Percentiles rank a stretch among this genome's conserved stretches.
These are phyloP conservation scores for Drosophila monieri DNA, from an alignment of 2,888 invertebrate genomes.

Conservation along the genomic window DNA sequence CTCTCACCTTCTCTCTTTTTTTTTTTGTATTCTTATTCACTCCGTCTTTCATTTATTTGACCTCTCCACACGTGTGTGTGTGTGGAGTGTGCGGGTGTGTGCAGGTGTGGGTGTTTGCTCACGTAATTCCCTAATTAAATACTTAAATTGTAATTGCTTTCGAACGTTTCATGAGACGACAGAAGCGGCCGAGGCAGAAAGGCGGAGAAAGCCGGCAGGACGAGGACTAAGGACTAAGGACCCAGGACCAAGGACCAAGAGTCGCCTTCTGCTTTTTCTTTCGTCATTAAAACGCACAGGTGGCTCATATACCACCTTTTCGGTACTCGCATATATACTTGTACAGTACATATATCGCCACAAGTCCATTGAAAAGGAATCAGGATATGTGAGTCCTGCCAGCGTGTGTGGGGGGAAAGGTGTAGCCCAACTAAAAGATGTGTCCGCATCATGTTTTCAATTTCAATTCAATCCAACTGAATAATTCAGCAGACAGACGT, in stretches of 20 bases:
- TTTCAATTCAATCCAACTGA: slow-evolving; percentile 21
- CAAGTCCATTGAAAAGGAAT: slow-evolving; percentile 34
- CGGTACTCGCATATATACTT: not conserved
- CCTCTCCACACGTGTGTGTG: slow-evolving; percentile 33
- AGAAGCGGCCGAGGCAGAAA: not conserved
- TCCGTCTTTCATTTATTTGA: slow-evolving; percentile 34
- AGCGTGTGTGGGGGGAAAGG: not conserved
- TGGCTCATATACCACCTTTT: slow-evolving; percentile 20
- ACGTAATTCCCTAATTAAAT: slow-evolving; percentile 79
- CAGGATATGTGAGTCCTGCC: slow-evolving; percentile 9
- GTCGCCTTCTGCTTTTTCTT: slow-evolving; percentile 12
- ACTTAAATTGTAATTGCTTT: slow-evolving; percentile 80
- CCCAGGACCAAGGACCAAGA: not conserved
- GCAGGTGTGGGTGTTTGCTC: slow-evolving; percentile 45
- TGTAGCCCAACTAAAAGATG: slow-evolving; percentile 25
- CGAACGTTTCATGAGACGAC: slow-evolving; percentile 65
- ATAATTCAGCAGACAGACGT: slow-evolving; percentile 35
- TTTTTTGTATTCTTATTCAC: slow-evolving; percentile 4
- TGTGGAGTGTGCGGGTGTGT: not conserved
- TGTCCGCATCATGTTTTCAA: slow-evolving; percentile 30
- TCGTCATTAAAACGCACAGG: slow-evolving; percentile 59
- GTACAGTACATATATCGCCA: slow-evolving; percentile 9
- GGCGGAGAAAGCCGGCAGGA: not conserved
- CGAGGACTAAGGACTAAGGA: not conserved
- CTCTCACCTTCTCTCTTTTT: slow-evolving; percentile 2